Conservation (phyloP, 2,797 vertebrate species). For the Crocidura indochinensis region DNA sequence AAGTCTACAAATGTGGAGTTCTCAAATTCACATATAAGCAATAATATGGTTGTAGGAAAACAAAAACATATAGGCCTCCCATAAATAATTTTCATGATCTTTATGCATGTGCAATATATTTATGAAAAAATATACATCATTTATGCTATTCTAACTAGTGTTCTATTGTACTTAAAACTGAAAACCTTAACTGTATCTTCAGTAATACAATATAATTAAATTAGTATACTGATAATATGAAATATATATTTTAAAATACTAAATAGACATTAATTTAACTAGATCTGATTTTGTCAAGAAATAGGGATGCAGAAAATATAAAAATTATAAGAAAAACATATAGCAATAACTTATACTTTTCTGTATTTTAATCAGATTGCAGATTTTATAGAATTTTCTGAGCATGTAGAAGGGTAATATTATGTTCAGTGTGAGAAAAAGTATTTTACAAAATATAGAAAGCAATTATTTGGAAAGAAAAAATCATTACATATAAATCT, state of each 20-base stretch:
- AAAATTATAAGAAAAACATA: not conserved
- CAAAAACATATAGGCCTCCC: not conserved
- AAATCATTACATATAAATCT: not conserved
- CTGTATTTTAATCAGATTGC: not conserved
- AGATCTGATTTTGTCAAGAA: not conserved
- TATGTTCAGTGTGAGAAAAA: not conserved
- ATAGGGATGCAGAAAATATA: not conserved
- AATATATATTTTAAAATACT: not conserved
- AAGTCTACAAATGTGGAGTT: too few relatives aligned
- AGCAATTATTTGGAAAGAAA: not conserved
- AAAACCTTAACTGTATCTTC: not conserved
- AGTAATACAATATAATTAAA: conserved; percentile 27
- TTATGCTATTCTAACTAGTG: not conserved
- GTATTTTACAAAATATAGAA: not conserved
- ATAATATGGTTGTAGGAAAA: not conserved
- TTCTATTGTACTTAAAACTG: not conserved
- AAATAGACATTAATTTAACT: not conserved
- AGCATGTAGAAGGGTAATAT: not conserved
- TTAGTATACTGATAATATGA: not conserved
- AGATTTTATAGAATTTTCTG: not conserved
- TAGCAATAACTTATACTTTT: too few relatives aligned
- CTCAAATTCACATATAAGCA: too few relatives aligned
- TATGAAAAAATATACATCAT: not conserved
- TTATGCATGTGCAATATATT: not conserved
- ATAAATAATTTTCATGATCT: not conserved